Percentiles rank a stretch among this genome's conserved stretches.
phyloP scores from a whole-genome alignment of 2,113 vertebrate species.

The Scomber colias region DNA sequence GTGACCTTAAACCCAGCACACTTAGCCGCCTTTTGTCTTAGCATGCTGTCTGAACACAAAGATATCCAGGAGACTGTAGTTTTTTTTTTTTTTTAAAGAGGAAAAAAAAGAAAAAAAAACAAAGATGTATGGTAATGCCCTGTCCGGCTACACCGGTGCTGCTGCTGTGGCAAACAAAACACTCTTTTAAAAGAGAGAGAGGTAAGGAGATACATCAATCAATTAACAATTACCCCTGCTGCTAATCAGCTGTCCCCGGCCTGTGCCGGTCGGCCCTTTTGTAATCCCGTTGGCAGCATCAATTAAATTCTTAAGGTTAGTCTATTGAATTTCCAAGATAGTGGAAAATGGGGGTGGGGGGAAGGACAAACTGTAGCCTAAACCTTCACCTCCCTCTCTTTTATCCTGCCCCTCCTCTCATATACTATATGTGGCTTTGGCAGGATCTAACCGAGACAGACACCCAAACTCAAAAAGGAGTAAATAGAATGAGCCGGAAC shows the following conservation, averaged over 20 bases:
- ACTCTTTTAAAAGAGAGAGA: constrained; percentile 79
- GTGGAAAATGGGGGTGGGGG: constrained; percentile 59
- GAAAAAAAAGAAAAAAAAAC: constrained; percentile 7
- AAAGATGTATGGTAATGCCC: constrained; percentile 83
- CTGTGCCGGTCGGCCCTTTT: constrained; percentile 74
- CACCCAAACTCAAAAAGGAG: neutral
- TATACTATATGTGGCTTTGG: neutral
- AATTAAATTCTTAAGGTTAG: constrained; percentile 89
- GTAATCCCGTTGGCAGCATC: constrained; percentile 86
- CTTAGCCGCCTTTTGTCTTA: constrained; percentile 76
- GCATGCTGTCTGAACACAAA: constrained; percentile 39
- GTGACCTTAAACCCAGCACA: constrained; percentile 65
- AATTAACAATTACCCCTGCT: constrained; percentile 88
- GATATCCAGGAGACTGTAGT: constrained; percentile 43
- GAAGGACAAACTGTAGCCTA: constrained; percentile 72
- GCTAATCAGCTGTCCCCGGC: constrained; percentile 88
- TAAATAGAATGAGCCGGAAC: constrained; percentile 3
- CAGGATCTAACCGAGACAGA: neutral
- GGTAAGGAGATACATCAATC: constrained; percentile 86
- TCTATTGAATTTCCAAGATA: constrained; percentile 89
- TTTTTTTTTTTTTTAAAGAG: constrained; percentile 11
- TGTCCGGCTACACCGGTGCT: constrained; percentile 70
- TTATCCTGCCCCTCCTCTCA: neutral
- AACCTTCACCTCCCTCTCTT: constrained; percentile 65
- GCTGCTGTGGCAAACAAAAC: constrained; percentile 80